A percentile compares a stretch with the other conserved stretches of the same genome.
phyloP scores from a whole-genome alignment of 1,140 invertebrate species.

The Temnothorax longispinosus region DNA sequence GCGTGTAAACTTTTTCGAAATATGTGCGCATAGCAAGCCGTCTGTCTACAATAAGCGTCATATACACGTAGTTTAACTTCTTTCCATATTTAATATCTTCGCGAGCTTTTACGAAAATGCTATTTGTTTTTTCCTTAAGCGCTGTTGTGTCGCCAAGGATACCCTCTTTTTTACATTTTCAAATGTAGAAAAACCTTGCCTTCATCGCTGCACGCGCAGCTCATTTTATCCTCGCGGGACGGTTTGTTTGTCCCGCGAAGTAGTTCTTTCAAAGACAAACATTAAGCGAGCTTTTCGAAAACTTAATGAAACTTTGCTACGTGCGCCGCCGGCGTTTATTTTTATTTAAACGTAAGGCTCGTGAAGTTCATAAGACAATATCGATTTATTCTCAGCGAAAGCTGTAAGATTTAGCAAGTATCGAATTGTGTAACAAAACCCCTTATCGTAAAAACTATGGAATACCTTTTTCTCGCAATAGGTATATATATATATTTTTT shows the following conservation, averaged over 20 bases:
- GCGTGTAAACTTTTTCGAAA: background rate
- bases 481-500: background rate
- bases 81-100: conserved; percentile 29
- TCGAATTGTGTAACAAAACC: background rate
- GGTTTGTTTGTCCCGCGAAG: conserved; percentile 45
- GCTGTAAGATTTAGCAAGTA: background rate
- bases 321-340: conserved; percentile 34
- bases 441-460: background rate
- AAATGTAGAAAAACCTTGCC: conserved; percentile 29
- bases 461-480: background rate
- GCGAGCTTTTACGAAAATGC: conserved; percentile 26
- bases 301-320: conserved; percentile 50
- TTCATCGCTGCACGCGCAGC: conserved; percentile 35
- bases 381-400: conserved; percentile 32
- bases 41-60: too few species aligned
- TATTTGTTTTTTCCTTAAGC: conserved; percentile 35
- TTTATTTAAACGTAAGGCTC: conserved; percentile 39
- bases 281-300: conserved; percentile 46
- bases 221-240: conserved; percentile 37
- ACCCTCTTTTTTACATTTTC: conserved; percentile 38
- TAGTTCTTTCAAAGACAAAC: conserved; percentile 57
- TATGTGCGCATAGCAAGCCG: conserved; percentile 3
- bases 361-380: background rate
- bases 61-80: conserved; percentile 28
- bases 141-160: conserved; percentile 23